A percentile compares a stretch with the other conserved stretches of the same genome.
These are phyloP conservation scores for Drosophila cardini DNA, from an alignment of 1,140 invertebrate genomes.

Conservation along the genomic window DNA sequence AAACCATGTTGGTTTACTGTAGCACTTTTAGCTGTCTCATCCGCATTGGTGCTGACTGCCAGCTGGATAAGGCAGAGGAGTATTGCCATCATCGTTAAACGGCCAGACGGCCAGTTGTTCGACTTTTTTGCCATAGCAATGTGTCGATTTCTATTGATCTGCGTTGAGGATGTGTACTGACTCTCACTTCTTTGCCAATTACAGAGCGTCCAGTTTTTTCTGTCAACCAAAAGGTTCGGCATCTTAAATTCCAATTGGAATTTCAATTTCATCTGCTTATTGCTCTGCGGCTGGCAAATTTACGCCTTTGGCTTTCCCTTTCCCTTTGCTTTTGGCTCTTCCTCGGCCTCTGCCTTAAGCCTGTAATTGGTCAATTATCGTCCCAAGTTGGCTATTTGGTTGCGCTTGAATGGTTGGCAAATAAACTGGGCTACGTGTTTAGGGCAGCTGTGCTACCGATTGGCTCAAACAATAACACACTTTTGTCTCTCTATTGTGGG, in stretches of 20 bases:
- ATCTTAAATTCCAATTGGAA: conserved; percentile 57
- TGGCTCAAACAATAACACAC: conserved; percentile 40
- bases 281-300: conserved; percentile 45
- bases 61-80: conserved; percentile 55
- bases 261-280: conserved; percentile 30
- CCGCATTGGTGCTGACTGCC: conserved; percentile 44
- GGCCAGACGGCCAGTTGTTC: conserved; percentile 21
- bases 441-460: conserved; percentile 10
- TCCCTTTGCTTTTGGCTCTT: too few relatives aligned
- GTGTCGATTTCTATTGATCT: conserved; percentile 58
- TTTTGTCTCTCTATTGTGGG: conserved; percentile 39
- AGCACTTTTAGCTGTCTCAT: conserved; percentile 50
- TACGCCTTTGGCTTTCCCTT: conserved; percentile 47
- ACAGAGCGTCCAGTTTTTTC: conserved; percentile 46
- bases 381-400: conserved; percentile 27
- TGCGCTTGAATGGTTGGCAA: conserved; percentile 40
- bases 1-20: conserved; percentile 33
- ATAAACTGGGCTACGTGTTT: conserved; percentile 42
- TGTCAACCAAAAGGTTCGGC: conserved; percentile 32
- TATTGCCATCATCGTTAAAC: conserved; percentile 30
- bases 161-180: conserved; percentile 66
- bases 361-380: conserved; percentile 51
- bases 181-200: conserved; percentile 72
- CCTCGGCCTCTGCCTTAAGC: background rate
- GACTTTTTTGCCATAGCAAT: conserved; percentile 48